These are phyloP conservation scores for Trematocara unimaculatum DNA, from an alignment of 2,113 vertebrate genomes.

Conservation along the genomic window DNA sequence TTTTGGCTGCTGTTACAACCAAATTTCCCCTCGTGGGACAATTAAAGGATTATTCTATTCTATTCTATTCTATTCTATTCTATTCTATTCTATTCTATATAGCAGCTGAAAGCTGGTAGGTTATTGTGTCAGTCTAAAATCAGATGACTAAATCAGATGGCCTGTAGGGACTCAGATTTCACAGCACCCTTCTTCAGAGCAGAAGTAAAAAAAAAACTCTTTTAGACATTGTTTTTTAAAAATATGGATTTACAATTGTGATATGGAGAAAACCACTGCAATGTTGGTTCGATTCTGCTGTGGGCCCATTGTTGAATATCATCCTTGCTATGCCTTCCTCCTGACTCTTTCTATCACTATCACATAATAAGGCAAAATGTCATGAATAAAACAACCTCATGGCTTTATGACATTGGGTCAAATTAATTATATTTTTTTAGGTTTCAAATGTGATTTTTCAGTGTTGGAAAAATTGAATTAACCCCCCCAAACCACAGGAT, in stretches of 20 bases:
- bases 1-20: too few relatives aligned
- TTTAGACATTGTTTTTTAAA: background rate
- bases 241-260: background rate
- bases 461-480: background rate
- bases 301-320: background rate
- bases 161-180: background rate
- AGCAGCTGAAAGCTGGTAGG: background rate
- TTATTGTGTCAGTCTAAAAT: background rate
- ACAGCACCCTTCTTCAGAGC: background rate
- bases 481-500: background rate
- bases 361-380: background rate
- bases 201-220: background rate
- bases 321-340: background rate
- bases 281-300: background rate
- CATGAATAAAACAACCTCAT: background rate
- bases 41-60: too few relatives aligned
- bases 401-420: background rate
- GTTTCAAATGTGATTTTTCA: background rate
- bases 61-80: too few relatives aligned
- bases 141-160: background rate
- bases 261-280: background rate
- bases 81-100: too few relatives aligned
- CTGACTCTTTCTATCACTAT: background rate
- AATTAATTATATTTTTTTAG: background rate
- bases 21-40: too few relatives aligned